Conservation (phyloP, 2,888 invertebrate species). For the Metalampra italica region DNA sequence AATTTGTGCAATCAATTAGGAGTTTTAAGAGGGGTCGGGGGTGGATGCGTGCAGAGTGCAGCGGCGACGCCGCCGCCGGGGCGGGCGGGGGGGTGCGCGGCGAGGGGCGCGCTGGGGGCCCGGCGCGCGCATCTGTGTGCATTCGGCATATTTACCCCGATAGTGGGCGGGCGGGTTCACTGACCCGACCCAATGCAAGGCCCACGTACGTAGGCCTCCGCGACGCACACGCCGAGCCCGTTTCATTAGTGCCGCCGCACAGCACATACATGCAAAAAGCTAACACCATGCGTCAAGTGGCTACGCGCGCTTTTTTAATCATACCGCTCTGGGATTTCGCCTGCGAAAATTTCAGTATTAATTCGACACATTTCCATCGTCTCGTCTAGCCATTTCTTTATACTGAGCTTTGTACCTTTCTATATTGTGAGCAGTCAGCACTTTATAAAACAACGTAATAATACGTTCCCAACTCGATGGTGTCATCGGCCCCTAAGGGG, state of each 20-base stretch:
- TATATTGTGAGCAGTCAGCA: too few species aligned
- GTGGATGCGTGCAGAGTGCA: slow-evolving; percentile 59
- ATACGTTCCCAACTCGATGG: too few species aligned
- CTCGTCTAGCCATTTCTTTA: too few species aligned
- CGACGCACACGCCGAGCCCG: slow-evolving; percentile 61
- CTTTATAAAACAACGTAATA: too few species aligned
- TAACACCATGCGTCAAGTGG: slow-evolving; percentile 70
- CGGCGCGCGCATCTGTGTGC: slow-evolving; percentile 78
- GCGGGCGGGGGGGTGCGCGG: slow-evolving; percentile 38
- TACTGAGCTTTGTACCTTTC: too few species aligned
- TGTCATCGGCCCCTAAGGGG: too few species aligned
- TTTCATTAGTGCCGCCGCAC: slow-evolving; percentile 69
- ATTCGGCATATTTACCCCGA: slow-evolving; percentile 79
- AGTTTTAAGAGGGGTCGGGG: slow-evolving; percentile 60
- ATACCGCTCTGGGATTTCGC: slow-evolving; percentile 29
- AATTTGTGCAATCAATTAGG: slow-evolving; percentile 78
- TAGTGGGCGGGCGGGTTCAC: slow-evolving; percentile 74
- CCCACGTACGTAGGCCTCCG: slow-evolving; percentile 69
- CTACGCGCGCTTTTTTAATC: slow-evolving; percentile 62
- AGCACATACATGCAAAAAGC: slow-evolving; percentile 57
- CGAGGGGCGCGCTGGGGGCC: slow-evolving; percentile 38
- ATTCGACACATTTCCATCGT: neutral
- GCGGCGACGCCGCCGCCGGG: slow-evolving; percentile 56
- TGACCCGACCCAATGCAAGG: slow-evolving; percentile 77
- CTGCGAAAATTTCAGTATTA: slow-evolving; percentile 14